Conservation (phyloP, 2,797 vertebrate species). For the Argya squamiceps region DNA sequence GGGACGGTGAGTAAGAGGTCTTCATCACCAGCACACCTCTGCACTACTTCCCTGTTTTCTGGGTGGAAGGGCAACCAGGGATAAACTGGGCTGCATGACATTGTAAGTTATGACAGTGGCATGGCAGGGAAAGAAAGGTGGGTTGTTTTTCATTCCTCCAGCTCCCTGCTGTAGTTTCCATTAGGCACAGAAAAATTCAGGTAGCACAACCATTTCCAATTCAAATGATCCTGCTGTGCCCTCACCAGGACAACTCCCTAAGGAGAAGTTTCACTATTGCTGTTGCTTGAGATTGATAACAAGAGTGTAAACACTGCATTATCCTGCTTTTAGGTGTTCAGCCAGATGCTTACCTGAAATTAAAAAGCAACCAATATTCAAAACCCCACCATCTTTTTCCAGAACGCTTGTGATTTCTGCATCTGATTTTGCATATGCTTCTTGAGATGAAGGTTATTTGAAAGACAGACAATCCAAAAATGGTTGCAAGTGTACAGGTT, state of each 20-base stretch:
- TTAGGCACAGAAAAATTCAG: background rate
- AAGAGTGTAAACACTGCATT: background rate
- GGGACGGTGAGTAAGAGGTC: background rate
- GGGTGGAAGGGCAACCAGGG: background rate
- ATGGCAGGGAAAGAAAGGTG: background rate
- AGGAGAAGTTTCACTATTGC: background rate
- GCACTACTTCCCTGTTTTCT: background rate
- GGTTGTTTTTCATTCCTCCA: background rate
- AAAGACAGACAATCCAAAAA: background rate
- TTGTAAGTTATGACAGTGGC: background rate
- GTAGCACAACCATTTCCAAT: background rate
- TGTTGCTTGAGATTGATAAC: background rate
- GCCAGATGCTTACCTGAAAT: background rate
- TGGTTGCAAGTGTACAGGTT: background rate
- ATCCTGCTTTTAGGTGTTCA: background rate
- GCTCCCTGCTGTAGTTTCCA: background rate
- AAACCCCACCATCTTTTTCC: background rate
- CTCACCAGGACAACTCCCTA: background rate
- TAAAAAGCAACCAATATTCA: background rate
- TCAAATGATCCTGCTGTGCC: conserved; percentile 12
- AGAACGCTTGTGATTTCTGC: background rate
- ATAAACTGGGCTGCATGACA: background rate
- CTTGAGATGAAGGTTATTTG: background rate
- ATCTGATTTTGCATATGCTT: background rate
- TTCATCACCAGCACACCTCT: background rate